phyloP scores from a whole-genome alignment of 2,888 invertebrate species.

The Hydraecia micacea region DNA sequence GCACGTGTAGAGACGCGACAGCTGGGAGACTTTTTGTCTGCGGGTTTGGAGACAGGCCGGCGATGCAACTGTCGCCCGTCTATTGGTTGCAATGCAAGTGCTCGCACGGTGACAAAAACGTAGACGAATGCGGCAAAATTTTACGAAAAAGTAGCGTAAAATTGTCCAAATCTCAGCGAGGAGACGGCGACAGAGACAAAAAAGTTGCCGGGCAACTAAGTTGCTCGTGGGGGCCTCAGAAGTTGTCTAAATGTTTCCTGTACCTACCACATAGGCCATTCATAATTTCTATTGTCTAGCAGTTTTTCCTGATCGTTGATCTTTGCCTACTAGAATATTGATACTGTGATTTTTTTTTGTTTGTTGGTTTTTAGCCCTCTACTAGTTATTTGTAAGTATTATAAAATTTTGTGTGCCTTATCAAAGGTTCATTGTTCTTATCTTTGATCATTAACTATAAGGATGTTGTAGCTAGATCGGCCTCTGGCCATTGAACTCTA shows the following conservation, averaged over 20 bases:
- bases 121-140: too few relatives aligned
- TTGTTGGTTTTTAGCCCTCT: neutral
- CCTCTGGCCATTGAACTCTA: conserved; percentile 8
- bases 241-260: neutral
- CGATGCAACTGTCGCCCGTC: too few relatives aligned
- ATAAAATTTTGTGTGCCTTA: neutral
- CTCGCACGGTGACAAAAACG: too few relatives aligned
- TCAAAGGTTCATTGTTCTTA: neutral
- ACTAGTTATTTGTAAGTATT: neutral
- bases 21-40: too few relatives aligned
- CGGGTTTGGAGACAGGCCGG: too few relatives aligned
- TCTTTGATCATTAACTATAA: conserved; percentile 8
- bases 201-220: too few relatives aligned
- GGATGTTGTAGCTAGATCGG: neutral
- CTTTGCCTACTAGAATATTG: neutral
- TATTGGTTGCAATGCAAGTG: too few relatives aligned
- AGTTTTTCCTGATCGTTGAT: conserved; percentile 12
- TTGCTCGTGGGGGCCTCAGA: too few relatives aligned
- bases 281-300: neutral
- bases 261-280: neutral
- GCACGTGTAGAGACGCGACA: too few relatives aligned
- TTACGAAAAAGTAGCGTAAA: too few relatives aligned
- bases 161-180: too few relatives aligned
- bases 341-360: neutral
- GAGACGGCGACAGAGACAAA: too few relatives aligned